Base-by-base conservation (phyloP, 2,888 invertebrate genomes). In the Spodoptera picta region DNA sequence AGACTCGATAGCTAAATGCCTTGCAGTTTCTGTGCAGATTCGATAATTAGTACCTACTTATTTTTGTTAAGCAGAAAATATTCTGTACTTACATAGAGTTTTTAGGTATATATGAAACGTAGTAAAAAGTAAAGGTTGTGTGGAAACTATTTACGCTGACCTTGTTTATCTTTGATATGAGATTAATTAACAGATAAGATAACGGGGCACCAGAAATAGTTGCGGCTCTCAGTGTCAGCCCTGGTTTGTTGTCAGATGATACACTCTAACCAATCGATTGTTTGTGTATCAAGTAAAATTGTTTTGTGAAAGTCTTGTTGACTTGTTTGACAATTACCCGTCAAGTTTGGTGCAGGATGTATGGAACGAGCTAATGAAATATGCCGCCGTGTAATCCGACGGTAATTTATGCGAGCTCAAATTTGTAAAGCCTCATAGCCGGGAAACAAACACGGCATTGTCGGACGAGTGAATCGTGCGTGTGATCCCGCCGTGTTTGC, bases 401-500 rank as follows among this genome's bases (percentile, higher is more conserved):
- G 78, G 77, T 84, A 87, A 87, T 85, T 77, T 82, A 87, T 86
- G 81, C 79, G 68, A 72, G 79, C 77, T 82, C 77, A 81, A 82
- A 84, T 84, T 82, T 81, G 82, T 83, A 77, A 80, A 79, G 79
- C 77, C 78, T 79, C 83, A 82, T 69, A 77, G 80, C 77, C 76
- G 81, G 82, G 86, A 84, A 85, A 89, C 88, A 89, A 87, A 87
- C 87, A 87, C 75, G 69, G 83, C 84, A 84, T 87, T 90, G 90
- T 89, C 63, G 75, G 75, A 67, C 81, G 83, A 83, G 82, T 81
- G 84, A 79, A 83, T 79, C 81, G 83, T 78, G 84, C 83, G 85
- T 83, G 84, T 83, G 86, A 86, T 85, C 82, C 81, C 80, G 60
- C 63, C 58, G 73, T 87, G 88, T 87, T 86, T 85, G 85, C 81